phyloP scores from a whole-genome alignment of 2,797 vertebrate species.

The Pristis pectinata region DNA sequence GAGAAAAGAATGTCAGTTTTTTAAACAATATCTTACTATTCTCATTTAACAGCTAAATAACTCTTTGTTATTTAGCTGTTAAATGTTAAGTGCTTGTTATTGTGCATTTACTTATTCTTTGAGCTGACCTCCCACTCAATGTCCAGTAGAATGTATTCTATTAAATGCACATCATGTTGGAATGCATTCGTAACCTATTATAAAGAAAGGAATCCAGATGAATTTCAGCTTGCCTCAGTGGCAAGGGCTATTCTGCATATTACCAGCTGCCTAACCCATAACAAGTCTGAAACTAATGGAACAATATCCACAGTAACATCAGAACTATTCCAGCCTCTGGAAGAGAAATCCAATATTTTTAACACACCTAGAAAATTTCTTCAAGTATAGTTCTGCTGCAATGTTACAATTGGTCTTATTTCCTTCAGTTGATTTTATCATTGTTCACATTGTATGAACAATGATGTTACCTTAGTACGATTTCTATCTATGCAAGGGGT shows the following conservation, averaged over 20 bases:
- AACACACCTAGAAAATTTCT: background rate
- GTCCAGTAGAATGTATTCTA: background rate
- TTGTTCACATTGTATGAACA: background rate
- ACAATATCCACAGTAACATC: background rate
- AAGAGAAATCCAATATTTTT: background rate
- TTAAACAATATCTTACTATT: background rate
- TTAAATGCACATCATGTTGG: background rate
- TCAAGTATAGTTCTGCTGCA: background rate
- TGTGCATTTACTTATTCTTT: background rate
- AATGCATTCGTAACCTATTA: constrained; percentile 1
- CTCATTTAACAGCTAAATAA: too few relatives aligned
- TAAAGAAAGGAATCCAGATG: background rate
- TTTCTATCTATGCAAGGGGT: background rate
- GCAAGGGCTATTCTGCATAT: background rate
- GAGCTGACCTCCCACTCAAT: background rate
- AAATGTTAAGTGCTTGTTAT: too few relatives aligned
- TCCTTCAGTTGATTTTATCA: background rate
- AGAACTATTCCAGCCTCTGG: background rate
- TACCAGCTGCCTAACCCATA: background rate
- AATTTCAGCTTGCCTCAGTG: background rate
- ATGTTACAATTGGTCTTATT: background rate
- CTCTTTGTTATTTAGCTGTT: background rate
- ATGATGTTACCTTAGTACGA: background rate
- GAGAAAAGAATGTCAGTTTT: background rate
- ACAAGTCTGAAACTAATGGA: background rate